A percentile compares a stretch with the other conserved stretches of the same genome.
These are phyloP conservation scores for Psilopogon haemacephalus DNA, from an alignment of 2,113 vertebrate species.

Conservation along the genomic window DNA sequence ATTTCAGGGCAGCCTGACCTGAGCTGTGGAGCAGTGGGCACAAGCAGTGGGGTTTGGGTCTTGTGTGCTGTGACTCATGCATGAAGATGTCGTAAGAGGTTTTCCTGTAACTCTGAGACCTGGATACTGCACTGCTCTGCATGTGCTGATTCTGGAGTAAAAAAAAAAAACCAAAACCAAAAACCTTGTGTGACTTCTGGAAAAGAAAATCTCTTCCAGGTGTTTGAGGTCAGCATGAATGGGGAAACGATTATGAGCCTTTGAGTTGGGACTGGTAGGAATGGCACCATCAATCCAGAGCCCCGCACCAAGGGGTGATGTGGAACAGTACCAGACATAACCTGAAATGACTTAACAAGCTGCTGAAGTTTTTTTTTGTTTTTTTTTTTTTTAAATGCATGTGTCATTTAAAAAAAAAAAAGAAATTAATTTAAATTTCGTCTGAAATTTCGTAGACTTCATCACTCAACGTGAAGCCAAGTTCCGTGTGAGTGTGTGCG, in stretches of 20 bases:
- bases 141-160: neutral
- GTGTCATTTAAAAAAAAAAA: neutral
- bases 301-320: neutral
- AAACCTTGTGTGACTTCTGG: neutral
- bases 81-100: fast-evolving
- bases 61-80: neutral
- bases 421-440: slow-evolving; percentile 41
- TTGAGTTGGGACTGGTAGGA: neutral
- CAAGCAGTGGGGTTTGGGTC: neutral
- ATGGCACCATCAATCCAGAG: neutral
- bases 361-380: slow-evolving; percentile 52
- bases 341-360: slow-evolving; percentile 62
- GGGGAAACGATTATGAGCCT: neutral
- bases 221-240: neutral
- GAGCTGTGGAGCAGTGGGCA: neutral
- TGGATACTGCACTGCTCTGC: neutral
- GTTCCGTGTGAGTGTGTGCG: slow-evolving; percentile 55
- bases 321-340: slow-evolving; percentile 24
- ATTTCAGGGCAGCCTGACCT: neutral
- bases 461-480: slow-evolving; percentile 45
- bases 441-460: slow-evolving; percentile 63
- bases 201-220: neutral
- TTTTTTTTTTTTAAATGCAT: slow-evolving; percentile 27
- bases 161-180: no score
- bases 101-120: neutral